These are phyloP conservation scores for Notoglanidium macrostoma DNA, from an alignment of 2,797 vertebrate species.

Conservation along the genomic window DNA sequence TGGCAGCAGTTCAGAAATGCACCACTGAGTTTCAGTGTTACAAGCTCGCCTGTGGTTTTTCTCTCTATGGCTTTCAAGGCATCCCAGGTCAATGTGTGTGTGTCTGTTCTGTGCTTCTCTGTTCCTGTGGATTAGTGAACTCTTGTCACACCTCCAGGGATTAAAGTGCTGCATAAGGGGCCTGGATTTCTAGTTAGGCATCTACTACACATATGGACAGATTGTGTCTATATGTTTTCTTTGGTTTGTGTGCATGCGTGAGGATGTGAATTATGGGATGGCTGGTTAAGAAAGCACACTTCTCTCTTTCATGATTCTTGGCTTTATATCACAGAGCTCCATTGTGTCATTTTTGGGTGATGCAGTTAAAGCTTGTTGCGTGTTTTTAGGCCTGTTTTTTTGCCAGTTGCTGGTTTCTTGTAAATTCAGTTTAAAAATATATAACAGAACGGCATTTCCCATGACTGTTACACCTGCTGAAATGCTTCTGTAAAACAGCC, in stretches of 20 bases:
- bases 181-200: constrained; percentile 56
- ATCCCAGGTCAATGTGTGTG: constrained; percentile 29
- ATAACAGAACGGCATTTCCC: not conserved
- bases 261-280: constrained; percentile 28
- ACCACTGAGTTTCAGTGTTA: constrained; percentile 49
- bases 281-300: constrained; percentile 28
- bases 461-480: not conserved
- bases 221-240: constrained; percentile 37
- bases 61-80: constrained; percentile 45
- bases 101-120: constrained; percentile 28
- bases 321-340: constrained; percentile 14
- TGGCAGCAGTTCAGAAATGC: constrained; percentile 49
- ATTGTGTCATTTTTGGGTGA: constrained; percentile 21
- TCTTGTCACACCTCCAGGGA: constrained; percentile 49
- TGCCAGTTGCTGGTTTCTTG: constrained; percentile 10
- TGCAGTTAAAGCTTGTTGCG: constrained; percentile 39
- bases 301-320: constrained; percentile 25
- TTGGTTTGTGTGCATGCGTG: constrained; percentile 42
- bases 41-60: constrained; percentile 45
- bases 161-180: constrained; percentile 27
- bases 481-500: not conserved
- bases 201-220: constrained; percentile 48
- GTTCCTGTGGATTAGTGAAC: constrained; percentile 37
- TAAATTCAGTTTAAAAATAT: not conserved
- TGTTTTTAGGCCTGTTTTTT: constrained; percentile 40